Evolutionary conservation across 2,888 invertebrate species (phyloP), one percentile per base, ranked within the genome.

Genomic region (Hylaea fasciaria): DNA sequence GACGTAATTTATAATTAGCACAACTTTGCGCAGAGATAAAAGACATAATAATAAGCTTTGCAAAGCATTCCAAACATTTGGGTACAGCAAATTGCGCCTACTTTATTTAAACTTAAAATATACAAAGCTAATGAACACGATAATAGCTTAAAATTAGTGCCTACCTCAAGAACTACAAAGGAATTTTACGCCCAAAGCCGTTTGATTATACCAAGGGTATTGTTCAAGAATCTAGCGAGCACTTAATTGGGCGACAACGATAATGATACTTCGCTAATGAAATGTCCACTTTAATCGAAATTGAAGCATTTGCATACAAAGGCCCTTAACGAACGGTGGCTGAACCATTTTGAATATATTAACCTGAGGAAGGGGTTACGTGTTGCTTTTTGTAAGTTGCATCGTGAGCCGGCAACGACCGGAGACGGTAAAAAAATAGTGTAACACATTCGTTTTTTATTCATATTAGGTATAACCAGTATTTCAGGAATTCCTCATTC

Each of bases 201-300:
- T 57, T 40, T 45, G 16, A 62, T 57, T 64, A 62, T 62, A 40
- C 57, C 54, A 50, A 60, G 52, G 45, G 40, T 51, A 58, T 60
- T 60, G 57, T 54, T 52, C 40, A 53, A 57, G 50, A 59, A 56
- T 51, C 60, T 57, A 52, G 53, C 51, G 51, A 56, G 52, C 44
- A 55, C 63, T 63, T 65, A 69, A 65, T 65, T 56, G 56, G 53
- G 60, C 50, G 65, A 60, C 65, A 69, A 63, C 63, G 58, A 46
- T 66, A 69, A 65, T 62, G 58, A 52, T 60, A 58, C 57, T 66
- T 51, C 29, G 62, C 62, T 66, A 66, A 65, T 63, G 63, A 66
- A 66, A 69, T 57, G 66, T 64, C 66, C 66, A 64, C 65, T 65
- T 64, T 60, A 64, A 53, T 62, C 60, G 47, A 65, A 62, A 51